These are phyloP conservation scores for Champsocephalus gunnari DNA, from an alignment of 2,797 vertebrate species.

Conservation along the genomic window DNA sequence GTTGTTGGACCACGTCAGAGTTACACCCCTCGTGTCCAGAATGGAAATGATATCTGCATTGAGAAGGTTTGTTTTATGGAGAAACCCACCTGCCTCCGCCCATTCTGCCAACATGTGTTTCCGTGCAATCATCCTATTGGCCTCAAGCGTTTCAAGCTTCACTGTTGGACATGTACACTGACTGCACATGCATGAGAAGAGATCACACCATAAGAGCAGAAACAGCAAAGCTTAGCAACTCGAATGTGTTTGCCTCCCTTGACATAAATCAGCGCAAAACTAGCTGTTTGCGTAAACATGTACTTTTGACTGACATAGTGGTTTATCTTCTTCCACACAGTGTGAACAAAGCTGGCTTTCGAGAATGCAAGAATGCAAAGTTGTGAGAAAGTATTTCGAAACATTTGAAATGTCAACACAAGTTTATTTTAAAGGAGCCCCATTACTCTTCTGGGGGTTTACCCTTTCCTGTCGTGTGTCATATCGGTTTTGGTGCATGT, in stretches of 20 bases:
- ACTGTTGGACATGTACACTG: background rate
- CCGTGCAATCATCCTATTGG: background rate
- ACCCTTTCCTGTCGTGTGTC: too few species aligned
- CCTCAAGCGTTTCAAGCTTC: conserved; percentile 4
- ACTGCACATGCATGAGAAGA: conserved; percentile 1
- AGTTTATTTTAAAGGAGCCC: background rate
- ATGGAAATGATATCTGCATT: conserved; percentile 9
- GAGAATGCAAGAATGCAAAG: conserved; percentile 9
- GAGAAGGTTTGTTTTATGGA: conserved; percentile 6
- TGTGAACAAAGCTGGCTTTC: conserved; percentile 41
- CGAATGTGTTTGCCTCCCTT: background rate
- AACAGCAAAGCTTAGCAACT: background rate
- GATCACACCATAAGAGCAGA: conserved; percentile 13
- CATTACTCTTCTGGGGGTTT: too few species aligned
- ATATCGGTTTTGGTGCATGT: too few species aligned
- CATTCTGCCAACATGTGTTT: background rate
- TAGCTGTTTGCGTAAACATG: conserved; percentile 33
- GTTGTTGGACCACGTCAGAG: conserved; percentile 48
- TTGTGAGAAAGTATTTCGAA: background rate
- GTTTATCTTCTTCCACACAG: conserved; percentile 30
- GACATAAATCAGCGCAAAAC: conserved; percentile 28
- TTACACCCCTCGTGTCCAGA: conserved; percentile 47
- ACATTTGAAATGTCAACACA: conserved; percentile 20
- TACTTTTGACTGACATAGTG: conserved; percentile 37
- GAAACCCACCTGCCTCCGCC: conserved; percentile 31